phyloP scores from a whole-genome alignment of 2,797 vertebrate genomes.

The Aldrovandia affinis region DNA sequence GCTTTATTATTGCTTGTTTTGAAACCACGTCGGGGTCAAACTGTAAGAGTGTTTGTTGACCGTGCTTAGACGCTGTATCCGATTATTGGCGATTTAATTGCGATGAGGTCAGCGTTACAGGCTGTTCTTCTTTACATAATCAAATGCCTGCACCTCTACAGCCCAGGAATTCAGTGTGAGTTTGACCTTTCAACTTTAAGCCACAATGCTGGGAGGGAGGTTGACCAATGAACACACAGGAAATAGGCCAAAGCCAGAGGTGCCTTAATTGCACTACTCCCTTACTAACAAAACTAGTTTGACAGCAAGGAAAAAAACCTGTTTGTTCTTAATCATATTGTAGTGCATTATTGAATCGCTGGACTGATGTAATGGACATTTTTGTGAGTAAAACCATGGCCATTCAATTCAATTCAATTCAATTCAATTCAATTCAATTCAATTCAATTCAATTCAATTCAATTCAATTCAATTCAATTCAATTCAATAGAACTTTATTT shows the following conservation, averaged over 20 bases:
- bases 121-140: background rate
- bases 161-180: too few species aligned
- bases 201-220: background rate
- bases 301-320: too few species aligned
- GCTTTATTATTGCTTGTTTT: background rate
- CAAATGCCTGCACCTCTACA: background rate
- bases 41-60: background rate
- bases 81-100: background rate
- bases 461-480: too few species aligned
- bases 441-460: too few species aligned
- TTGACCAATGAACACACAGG: background rate
- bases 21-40: background rate
- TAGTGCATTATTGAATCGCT: background rate
- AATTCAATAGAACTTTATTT: too few species aligned
- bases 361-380: too few species aligned
- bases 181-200: background rate
- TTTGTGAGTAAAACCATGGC: too few species aligned
- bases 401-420: too few species aligned
- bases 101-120: background rate
- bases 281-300: background rate
- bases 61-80: background rate
- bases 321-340: background rate
- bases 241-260: background rate
- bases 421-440: too few species aligned
- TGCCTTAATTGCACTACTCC: background rate